phyloP scores from a whole-genome alignment of 2,797 vertebrate genomes.

The Poeciliopsis paucimaculata region DNA sequence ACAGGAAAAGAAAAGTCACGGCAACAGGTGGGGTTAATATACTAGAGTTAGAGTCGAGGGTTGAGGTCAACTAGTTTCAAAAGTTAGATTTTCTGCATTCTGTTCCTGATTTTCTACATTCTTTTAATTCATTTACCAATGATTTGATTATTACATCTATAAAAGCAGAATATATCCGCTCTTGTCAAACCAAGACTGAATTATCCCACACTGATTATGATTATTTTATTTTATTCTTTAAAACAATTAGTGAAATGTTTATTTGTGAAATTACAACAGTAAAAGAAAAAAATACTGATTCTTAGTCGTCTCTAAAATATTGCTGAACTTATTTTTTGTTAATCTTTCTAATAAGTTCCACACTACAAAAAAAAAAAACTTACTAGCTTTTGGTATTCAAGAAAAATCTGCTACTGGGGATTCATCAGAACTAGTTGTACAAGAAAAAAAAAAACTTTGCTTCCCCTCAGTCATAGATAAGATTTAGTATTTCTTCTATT shows the following conservation, averaged over 20 bases:
- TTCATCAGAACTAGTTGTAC: background rate
- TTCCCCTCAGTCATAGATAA: background rate
- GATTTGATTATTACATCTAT: background rate
- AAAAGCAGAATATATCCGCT: no score
- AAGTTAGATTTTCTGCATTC: background rate
- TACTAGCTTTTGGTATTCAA: background rate
- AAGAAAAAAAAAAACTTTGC: background rate
- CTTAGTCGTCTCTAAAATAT: background rate
- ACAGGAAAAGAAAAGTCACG: background rate
- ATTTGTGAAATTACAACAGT: background rate
- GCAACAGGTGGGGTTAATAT: background rate
- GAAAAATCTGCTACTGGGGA: background rate
- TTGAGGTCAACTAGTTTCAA: background rate
- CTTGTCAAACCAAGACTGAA: no score
- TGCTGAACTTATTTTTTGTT: background rate
- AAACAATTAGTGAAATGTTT: background rate
- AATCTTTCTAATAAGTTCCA: background rate
- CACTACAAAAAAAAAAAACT: background rate
- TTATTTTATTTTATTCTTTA: background rate
- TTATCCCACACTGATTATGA: background rate
- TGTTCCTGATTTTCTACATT: background rate
- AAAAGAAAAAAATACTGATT: background rate
- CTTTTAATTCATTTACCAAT: background rate
- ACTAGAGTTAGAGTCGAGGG: background rate
- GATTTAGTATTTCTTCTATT: background rate